Conservation (phyloP, 2,113 vertebrate genomes). For the Epinephelus lanceolatus region DNA sequence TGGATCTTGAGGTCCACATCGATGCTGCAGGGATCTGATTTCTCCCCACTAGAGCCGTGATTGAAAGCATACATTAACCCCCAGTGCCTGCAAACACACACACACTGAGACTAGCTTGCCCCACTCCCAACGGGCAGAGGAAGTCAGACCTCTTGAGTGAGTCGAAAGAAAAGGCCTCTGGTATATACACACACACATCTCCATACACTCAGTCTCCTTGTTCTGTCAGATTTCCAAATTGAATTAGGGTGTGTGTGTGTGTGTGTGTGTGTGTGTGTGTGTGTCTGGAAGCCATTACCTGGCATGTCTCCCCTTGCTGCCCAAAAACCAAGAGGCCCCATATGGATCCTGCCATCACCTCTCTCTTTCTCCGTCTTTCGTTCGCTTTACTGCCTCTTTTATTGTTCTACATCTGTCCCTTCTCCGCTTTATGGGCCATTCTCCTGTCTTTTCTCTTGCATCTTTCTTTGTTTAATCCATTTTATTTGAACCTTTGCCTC, state of each 20-base stretch:
- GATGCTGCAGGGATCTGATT: conserved; percentile 70
- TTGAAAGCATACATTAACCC: conserved; percentile 78
- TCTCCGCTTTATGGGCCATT: conserved; percentile 7
- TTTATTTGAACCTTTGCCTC: background rate
- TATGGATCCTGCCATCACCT: conserved; percentile 56
- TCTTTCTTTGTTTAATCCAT: background rate
- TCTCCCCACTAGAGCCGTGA: conserved; percentile 67
- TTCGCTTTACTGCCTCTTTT: conserved; percentile 38
- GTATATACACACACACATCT: conserved; percentile 42
- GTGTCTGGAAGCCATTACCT: conserved; percentile 85
- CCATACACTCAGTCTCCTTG: conserved; percentile 51
- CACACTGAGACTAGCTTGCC: conserved; percentile 18
- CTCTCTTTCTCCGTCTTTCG: conserved; percentile 27
- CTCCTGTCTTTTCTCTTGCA: background rate
- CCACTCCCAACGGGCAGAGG: conserved; percentile 59
- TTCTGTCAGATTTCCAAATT: conserved; percentile 76
- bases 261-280: conserved; percentile 41
- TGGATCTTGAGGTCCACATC: conserved; percentile 36
- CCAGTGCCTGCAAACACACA: conserved; percentile 28
- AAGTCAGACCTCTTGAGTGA: conserved; percentile 56
- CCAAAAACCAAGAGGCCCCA: conserved; percentile 71
- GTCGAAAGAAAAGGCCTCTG: conserved; percentile 55
- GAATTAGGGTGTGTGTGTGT: conserved; percentile 58
- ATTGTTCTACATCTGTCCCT: conserved; percentile 1
- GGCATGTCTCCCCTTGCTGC: conserved; percentile 64